Evolutionary conservation across 1,140 invertebrate species (phyloP).

Genomic region (Neuroterus valhalla): DNA sequence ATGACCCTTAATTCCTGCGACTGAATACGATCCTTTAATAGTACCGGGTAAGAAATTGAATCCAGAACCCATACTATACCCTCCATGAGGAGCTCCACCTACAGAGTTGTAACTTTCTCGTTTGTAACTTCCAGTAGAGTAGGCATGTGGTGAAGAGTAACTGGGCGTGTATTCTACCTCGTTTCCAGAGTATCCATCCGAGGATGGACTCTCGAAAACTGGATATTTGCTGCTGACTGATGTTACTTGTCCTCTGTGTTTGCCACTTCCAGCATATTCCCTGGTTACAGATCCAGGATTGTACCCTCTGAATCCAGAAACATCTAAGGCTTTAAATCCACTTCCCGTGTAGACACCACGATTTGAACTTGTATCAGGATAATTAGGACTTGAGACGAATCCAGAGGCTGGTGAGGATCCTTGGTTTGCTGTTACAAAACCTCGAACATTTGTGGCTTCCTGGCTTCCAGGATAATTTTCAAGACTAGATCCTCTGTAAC

Average conservation of each 20-base stretch:
- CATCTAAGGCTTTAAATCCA: slow-evolving; percentile 1
- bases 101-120: neutral
- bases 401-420: neutral
- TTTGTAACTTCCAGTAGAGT: slow-evolving; percentile 8
- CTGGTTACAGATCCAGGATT: neutral
- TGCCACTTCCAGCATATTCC: neutral
- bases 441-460: neutral
- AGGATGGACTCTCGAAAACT: neutral
- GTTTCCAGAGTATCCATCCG: slow-evolving; percentile 10
- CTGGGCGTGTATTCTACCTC: neutral
- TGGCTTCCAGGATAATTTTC: slow-evolving; percentile 1
- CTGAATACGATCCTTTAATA: neutral
- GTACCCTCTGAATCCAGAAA: neutral
- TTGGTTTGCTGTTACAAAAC: neutral
- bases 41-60: neutral
- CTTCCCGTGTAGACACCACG: neutral
- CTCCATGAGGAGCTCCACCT: neutral
- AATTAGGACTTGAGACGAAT: neutral
- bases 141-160: neutral
- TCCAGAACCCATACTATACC: neutral
- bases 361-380: neutral
- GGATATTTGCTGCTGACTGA: neutral
- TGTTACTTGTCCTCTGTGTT: neutral
- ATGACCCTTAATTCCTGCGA: neutral
- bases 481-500: neutral